phyloP scores from a whole-genome alignment of 2,888 invertebrate species.

The Nemoura dubitans region DNA sequence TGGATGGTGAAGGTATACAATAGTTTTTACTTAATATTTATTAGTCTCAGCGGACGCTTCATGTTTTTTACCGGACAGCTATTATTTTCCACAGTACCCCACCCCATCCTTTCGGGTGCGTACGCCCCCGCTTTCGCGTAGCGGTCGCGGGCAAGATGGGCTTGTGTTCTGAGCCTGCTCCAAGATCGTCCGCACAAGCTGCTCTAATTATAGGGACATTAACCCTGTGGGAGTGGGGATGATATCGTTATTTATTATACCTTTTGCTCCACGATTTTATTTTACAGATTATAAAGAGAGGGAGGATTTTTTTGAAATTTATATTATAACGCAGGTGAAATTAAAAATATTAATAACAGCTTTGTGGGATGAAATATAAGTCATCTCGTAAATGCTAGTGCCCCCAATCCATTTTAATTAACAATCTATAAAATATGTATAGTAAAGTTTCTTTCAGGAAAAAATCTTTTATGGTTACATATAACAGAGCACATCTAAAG shows the following conservation, averaged over 20 bases:
- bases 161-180: neutral
- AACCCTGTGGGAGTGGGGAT: neutral
- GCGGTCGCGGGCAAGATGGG: neutral
- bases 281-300: neutral
- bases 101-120: too few relatives aligned
- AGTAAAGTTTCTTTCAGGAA: too few relatives aligned
- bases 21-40: constrained; percentile 12
- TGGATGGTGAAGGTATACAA: neutral
- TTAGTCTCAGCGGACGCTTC: neutral
- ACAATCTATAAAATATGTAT: too few relatives aligned
- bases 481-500: too few relatives aligned
- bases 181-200: neutral
- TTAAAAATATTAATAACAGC: constrained; percentile 1
- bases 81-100: neutral
- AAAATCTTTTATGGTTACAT: too few relatives aligned
- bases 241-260: neutral
- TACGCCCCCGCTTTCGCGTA: too few relatives aligned
- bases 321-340: neutral
- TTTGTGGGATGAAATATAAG: neutral
- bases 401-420: too few relatives aligned
- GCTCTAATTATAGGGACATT: neutral
- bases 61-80: neutral
- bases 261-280: neutral
- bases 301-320: neutral
- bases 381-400: neutral